Evolutionary conservation across 2,113 vertebrate species (phyloP), one percentile per base, ranked within the genome.

Genomic region (Coryphaenoides rupestris): DNA sequence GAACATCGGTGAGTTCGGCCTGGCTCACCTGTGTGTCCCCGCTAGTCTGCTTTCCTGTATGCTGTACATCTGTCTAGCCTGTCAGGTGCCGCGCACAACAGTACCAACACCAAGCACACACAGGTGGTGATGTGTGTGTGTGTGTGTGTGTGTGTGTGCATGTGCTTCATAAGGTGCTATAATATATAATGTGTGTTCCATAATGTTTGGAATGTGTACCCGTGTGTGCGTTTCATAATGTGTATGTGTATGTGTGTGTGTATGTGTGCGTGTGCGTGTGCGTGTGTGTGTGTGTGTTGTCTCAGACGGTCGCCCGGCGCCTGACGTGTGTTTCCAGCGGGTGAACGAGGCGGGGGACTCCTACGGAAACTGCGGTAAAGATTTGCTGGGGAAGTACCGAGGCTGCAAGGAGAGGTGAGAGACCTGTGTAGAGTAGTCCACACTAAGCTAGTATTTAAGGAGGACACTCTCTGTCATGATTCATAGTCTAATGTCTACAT

Each of bases 321-420:
- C 94, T 13, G 94, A 96, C 0, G 61, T 89, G 74, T 99, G 97
- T 80, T 99, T 98, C 5, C 90, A 90, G 86, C 88, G 80, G 68
- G 95, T 99, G 47, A 99, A 99, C 16, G 85, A 85, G 10, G 96
- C 97, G 0, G 97, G 97, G 5, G 94, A 98, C 86, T 76, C 90
- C 65, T 99, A 87, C 0, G 97, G 97, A 14, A 99, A 99, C 90
- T 99, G 97, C 65, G 97, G 97, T 46, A 98, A 95, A 84, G 93
- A 98, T 82, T 70, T 89, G 52, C 74, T 89, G 0, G 95, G 96
- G 21, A 87, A 87, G 66, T 94, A 96, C 89, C 93, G 84, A 86
- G 93, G 89, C 61, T 99, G 97, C 70, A 89, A 79, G 45, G 83
- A 83, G 19, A 95, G 93, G 97, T 98, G 82, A 87, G 33, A 40